A percentile compares a stretch with the other conserved stretches of the same genome.
Evolutionary conservation across 2,113 vertebrate species (phyloP).

Genomic region (Anhinga rufa): DNA sequence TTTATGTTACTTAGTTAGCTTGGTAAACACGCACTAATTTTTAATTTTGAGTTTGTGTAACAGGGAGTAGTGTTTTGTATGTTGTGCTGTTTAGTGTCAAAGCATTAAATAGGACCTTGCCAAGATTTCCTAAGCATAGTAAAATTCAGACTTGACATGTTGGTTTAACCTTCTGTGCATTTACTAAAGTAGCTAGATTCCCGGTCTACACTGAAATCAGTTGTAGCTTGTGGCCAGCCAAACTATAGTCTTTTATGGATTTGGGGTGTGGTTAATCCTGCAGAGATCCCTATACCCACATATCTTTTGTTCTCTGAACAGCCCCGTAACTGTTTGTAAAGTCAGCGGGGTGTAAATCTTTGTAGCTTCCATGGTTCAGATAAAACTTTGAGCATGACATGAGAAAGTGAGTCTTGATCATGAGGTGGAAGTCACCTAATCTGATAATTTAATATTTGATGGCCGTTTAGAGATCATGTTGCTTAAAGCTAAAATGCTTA

Average conservation of each 20-base stretch:
- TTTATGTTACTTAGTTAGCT: neutral
- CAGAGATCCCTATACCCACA: neutral
- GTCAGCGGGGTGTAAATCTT: neutral
- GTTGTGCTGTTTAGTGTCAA: neutral
- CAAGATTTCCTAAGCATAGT: neutral
- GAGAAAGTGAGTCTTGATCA: neutral
- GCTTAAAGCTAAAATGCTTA: neutral
- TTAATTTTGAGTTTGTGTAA: neutral
- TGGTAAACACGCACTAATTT: neutral
- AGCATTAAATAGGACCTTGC: neutral
- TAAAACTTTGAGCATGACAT: neutral
- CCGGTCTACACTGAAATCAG: neutral
- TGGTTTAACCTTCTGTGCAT: neutral
- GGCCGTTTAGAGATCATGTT: neutral
- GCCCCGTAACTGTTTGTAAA: neutral
- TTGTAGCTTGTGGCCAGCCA: neutral
- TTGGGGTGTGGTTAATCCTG: neutral
- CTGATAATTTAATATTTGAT: neutral
- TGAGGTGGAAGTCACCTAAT: neutral
- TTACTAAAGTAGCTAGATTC: neutral
- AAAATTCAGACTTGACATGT: neutral
- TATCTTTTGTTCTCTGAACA: neutral
- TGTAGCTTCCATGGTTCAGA: neutral
- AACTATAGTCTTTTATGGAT: neutral
- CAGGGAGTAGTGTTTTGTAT: neutral